Evolutionary conservation across 2,888 invertebrate species (phyloP), one percentile per base, ranked within the genome.

Genomic region (Macrosoma leucophasiata): DNA sequence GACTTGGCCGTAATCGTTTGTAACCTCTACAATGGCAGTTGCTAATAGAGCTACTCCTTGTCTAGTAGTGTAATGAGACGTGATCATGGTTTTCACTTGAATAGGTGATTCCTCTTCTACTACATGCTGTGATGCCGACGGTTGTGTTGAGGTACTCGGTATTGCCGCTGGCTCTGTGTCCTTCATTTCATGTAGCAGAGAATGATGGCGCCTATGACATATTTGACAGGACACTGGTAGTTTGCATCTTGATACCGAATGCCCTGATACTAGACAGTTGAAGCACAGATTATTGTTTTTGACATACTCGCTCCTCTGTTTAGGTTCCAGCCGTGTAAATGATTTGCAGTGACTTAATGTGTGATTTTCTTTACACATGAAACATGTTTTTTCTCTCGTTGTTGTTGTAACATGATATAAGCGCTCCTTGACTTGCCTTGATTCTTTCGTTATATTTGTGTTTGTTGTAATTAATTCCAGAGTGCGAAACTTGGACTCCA

Each of bases 401-500:
- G n/a, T n/a, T n/a, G 39, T 20, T 3, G 32, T 12, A 4, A 22
- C 21, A 7, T 43, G 39, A 29, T 29, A 36, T 6, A 24, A 17
- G 3, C 15, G 15, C 6, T 36, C 23, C 13, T 17, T 31, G 3
- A 24, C 10, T 27, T 7, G 7, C 8, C n/a, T n/a, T n/a, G n/a
- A n/a, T 14, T 30, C 10, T 20, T 26, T 26, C 10, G 5, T 3
- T 2, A 12, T 11, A 22, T 12, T 11, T 10, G 22, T 11, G 12
- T 11, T 22, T 12, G 12, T 23, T 23, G 8, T 13, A 8, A 4
- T 17, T 5, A 7, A 15, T 27, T 41, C 41, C 6, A 41, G 12
- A 1, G 43, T 43, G 9, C 43, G 36, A 14, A 29, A 43, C 17
- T 35, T 36, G 3, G 31, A 22, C 24, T 39, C 34, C 2, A 39